Percentiles rank a stretch among this genome's conserved stretches.
phyloP scores from a whole-genome alignment of 2,888 invertebrate species.

The Macrophya annulata region DNA sequence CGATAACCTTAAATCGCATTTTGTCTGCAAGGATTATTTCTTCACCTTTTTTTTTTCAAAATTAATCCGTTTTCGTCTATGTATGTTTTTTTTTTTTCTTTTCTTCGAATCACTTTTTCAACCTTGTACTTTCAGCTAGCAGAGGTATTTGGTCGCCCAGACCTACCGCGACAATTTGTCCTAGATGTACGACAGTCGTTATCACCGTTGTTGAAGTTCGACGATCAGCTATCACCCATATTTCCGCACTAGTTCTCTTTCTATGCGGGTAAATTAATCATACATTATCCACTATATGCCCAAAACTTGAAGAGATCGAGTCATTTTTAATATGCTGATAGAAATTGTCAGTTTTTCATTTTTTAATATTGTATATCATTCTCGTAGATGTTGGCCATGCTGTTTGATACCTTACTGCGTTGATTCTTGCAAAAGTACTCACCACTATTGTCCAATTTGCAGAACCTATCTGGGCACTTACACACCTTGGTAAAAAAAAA shows the following conservation, averaged over 20 bases:
- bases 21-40: neutral
- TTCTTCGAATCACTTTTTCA: constrained; percentile 20
- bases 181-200: constrained; percentile 64
- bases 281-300: neutral
- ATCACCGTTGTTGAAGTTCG: constrained; percentile 63
- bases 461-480: constrained; percentile 82
- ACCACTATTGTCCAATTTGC: constrained; percentile 84
- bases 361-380: neutral
- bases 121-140: constrained; percentile 59
- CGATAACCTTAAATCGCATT: neutral
- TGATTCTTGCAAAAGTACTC: constrained; percentile 81
- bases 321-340: neutral
- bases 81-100: neutral
- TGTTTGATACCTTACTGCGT: constrained; percentile 83
- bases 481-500: constrained; percentile 60
- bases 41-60: neutral
- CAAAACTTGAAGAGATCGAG: neutral
- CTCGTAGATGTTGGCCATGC: constrained; percentile 82
- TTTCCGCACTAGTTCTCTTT: constrained; percentile 63
- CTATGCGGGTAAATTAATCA: constrained; percentile 62
- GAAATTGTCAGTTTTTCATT: neutral
- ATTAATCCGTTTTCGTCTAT: neutral
- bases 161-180: constrained; percentile 64
- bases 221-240: constrained; percentile 61
- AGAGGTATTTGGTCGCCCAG: constrained; percentile 61